A percentile compares a stretch with the other conserved stretches of the same genome.
phyloP scores from a whole-genome alignment of 2,888 invertebrate genomes.

The Acrobasis suavella region DNA sequence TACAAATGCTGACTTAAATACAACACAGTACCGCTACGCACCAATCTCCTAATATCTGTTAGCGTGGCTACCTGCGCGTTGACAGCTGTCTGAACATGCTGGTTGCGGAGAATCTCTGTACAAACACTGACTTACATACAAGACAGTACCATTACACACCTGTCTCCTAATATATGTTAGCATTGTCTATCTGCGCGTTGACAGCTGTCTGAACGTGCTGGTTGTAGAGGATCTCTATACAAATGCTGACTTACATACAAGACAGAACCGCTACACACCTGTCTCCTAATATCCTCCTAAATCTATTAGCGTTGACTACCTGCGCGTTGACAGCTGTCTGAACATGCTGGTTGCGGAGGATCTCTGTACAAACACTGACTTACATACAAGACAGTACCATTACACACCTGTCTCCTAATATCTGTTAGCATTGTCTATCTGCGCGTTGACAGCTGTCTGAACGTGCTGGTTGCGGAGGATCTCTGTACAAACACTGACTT shows the following conservation, averaged over 20 bases:
- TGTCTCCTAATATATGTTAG: constrained; percentile 77
- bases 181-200: constrained; percentile 86
- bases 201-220: constrained; percentile 96
- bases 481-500: constrained; percentile 79
- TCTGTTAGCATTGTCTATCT: constrained; percentile 82
- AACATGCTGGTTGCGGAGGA: constrained; percentile 96
- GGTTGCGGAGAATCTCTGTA: constrained; percentile 96
- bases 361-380: constrained; percentile 83
- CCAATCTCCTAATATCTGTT: constrained; percentile 75
- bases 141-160: constrained; percentile 61
- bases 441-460: constrained; percentile 92
- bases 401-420: constrained; percentile 56
- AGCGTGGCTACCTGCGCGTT: constrained; percentile 86
- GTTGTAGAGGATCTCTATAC: constrained; percentile 94
- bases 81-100: constrained; percentile 95
- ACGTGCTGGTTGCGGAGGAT: constrained; percentile 97
- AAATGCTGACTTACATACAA: too few species aligned
- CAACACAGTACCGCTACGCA: too few species aligned
- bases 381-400: constrained; percentile 61
- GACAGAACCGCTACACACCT: constrained; percentile 62
- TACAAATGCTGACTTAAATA: too few species aligned
- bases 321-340: constrained; percentile 93
- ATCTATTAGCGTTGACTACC: constrained; percentile 80
- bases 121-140: too few species aligned
- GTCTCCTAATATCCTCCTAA: too few species aligned